These are phyloP conservation scores for Dryococelus australis DNA, from an alignment of 2,888 invertebrate genomes.

Conservation along the genomic window DNA sequence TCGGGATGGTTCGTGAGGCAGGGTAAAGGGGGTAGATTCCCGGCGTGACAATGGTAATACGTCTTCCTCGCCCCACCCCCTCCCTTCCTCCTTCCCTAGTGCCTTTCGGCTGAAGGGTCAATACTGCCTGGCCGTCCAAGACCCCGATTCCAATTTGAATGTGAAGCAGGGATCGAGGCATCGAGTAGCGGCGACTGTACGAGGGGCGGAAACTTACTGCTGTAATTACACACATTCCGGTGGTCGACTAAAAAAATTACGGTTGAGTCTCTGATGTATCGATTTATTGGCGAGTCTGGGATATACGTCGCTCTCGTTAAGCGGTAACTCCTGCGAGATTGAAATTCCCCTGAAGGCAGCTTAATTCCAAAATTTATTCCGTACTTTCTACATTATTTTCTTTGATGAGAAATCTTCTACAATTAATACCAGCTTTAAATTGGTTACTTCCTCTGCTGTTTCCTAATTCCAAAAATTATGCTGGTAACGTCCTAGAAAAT, in stretches of 20 bases:
- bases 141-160: not conserved
- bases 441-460: no score
- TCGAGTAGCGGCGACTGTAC: not conserved
- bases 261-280: not conserved
- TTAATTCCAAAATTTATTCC: no score
- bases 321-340: no score
- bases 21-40: not conserved
- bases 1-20: not conserved
- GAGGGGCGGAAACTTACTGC: not conserved
- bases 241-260: not conserved
- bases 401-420: no score
- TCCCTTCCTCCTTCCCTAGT: not conserved
- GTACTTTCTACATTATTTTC: no score
- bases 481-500: no score
- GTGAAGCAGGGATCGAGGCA: not conserved
- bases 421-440: no score
- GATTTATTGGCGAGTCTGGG: not conserved
- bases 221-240: slow-evolving; percentile 1
- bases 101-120: not conserved
- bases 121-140: not conserved
- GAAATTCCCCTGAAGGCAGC: no score
- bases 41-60: not conserved
- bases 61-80: not conserved
- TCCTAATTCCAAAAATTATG: no score
- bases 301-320: no score